Conservation (phyloP, 35 echinoderm and acorn worm genomes). For the Holothuria glaberrima region DNA sequence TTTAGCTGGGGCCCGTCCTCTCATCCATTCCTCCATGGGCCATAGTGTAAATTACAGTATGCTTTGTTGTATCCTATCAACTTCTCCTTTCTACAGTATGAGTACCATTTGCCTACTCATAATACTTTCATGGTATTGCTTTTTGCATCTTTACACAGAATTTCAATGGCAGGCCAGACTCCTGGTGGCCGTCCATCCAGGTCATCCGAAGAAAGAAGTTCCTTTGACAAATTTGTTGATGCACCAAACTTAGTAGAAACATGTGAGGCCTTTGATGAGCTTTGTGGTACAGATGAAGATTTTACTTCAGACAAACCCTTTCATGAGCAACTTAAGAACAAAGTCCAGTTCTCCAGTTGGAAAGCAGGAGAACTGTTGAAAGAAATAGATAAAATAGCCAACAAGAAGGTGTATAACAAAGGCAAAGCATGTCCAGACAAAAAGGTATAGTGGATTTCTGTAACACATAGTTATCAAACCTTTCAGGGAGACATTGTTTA, state of each 20-base stretch:
- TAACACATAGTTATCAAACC: too few species aligned
- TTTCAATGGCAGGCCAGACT: constrained; percentile 5
- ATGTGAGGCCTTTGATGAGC: background rate
- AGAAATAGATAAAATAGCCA: constrained; percentile 23
- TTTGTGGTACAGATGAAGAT: background rate
- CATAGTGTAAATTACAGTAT: too few species aligned
- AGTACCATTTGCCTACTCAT: too few species aligned
- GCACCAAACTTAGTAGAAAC: constrained; percentile 5
- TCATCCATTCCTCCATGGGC: too few species aligned
- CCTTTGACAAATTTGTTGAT: constrained; percentile 9
- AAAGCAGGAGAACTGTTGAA: constrained; percentile 22
- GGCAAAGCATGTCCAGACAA: constrained; percentile 25
- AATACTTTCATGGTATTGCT: too few species aligned
- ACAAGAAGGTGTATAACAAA: constrained; percentile 43
- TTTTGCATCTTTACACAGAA: background rate
- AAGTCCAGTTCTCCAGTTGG: constrained; percentile 4
- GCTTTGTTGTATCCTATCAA: too few species aligned
- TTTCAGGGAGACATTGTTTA: too few species aligned
- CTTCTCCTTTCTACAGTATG: too few species aligned
- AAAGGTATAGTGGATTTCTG: constrained; percentile 30
- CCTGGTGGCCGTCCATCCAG: background rate
- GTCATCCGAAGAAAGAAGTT: constrained; percentile 8
- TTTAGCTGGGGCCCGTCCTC: too few species aligned
- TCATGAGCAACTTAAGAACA: background rate
- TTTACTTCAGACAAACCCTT: background rate